A percentile compares a stretch with the other conserved stretches of the same genome.
Conservation (phyloP, 2,113 vertebrate species). For the Uria aalge region DNA sequence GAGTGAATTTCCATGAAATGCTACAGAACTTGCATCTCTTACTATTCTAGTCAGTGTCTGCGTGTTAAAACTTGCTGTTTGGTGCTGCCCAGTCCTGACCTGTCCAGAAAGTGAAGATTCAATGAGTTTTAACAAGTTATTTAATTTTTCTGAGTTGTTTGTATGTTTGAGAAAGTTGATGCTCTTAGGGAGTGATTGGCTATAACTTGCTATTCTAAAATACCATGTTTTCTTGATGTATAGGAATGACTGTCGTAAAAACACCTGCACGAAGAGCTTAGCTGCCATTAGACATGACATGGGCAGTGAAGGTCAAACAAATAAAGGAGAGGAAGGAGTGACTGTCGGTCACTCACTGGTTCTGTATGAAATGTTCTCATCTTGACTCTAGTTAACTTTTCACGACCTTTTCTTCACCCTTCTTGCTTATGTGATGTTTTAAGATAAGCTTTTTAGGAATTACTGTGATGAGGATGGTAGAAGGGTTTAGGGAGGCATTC, state of each 20-base stretch:
- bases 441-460: constrained; percentile 25
- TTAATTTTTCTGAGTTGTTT: not conserved
- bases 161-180: not conserved
- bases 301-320: constrained; percentile 5
- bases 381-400: not conserved
- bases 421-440: not conserved
- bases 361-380: not conserved
- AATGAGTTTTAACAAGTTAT: not conserved
- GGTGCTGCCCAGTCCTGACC: not conserved
- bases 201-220: not conserved
- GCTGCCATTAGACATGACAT: not conserved
- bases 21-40: not conserved
- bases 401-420: not conserved
- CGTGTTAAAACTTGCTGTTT: not conserved
- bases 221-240: not conserved
- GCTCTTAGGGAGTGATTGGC: not conserved
- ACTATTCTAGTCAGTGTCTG: not conserved
- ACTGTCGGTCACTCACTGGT: not conserved
- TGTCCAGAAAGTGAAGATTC: not conserved
- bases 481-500: not conserved
- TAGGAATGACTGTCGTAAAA: not conserved
- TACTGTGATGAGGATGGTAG: not conserved
- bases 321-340: not conserved
- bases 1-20: not conserved
- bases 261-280: not conserved